phyloP scores from a whole-genome alignment of 2,797 vertebrate genomes.

The Myotis findleyi region DNA sequence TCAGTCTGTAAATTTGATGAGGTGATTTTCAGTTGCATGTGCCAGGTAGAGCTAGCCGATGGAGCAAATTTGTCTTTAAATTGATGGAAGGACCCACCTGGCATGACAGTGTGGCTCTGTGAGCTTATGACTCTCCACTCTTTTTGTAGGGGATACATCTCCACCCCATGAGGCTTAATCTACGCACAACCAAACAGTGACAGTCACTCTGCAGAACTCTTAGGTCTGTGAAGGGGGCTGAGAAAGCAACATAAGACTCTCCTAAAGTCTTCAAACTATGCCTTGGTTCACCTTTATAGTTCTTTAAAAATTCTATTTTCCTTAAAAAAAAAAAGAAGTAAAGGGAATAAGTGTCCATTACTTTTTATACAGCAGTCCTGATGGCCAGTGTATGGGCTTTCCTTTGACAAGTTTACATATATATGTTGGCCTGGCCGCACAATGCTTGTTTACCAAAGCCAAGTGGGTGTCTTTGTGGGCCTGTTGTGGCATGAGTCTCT shows the following conservation, averaged over 20 bases:
- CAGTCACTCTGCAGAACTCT: neutral
- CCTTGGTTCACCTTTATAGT: neutral
- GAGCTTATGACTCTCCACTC: neutral
- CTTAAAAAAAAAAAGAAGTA: neutral
- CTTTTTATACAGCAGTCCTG: neutral
- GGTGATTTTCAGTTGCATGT: neutral
- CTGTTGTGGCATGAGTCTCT: neutral
- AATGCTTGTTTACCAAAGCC: neutral
- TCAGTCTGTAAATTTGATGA: neutral
- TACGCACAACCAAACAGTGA: neutral
- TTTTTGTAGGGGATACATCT: neutral
- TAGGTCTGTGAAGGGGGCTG: neutral
- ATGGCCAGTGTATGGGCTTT: neutral
- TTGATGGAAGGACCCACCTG: neutral
- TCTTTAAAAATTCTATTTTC: neutral
- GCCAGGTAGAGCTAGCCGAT: neutral
- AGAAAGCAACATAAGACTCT: neutral
- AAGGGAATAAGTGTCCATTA: neutral
- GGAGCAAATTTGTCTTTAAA: neutral
- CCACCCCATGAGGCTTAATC: neutral
- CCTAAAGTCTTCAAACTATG: neutral
- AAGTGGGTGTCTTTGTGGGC: too few relatives aligned
- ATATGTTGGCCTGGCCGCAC: accelerated
- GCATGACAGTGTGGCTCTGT: neutral
- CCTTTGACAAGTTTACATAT: neutral